A percentile compares a stretch with the other conserved stretches of the same genome.
Conservation (phyloP, 2,797 vertebrate species). For the Ptychadena robeensis region DNA sequence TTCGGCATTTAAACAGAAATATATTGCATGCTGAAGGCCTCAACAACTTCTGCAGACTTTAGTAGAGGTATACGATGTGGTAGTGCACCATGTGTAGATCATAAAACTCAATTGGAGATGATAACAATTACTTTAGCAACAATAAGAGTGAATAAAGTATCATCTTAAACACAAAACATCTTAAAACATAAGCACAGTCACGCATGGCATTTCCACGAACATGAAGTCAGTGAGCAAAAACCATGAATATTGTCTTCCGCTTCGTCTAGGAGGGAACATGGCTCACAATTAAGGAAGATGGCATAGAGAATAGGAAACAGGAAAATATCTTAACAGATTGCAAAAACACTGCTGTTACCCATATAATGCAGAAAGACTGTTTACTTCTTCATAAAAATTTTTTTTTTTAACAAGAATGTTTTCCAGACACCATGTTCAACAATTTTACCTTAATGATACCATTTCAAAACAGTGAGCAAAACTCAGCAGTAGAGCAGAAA, state of each 20-base stretch:
- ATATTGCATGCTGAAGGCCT: no score
- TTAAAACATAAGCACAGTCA: not conserved
- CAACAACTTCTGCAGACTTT: not conserved
- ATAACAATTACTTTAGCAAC: no score
- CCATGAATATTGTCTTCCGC: not conserved
- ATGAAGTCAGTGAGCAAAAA: not conserved
- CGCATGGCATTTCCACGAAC: not conserved
- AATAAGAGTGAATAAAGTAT: no score
- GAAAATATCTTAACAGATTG: not conserved
- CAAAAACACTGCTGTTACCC: not conserved
- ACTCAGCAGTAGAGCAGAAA: not conserved
- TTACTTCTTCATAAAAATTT: not conserved
- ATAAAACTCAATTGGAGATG: no score
- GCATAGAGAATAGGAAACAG: not conserved
- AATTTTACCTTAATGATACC: not conserved
- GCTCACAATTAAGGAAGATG: not conserved
- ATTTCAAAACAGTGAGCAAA: not conserved
- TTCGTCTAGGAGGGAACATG: not conserved
- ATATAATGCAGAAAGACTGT: not conserved
- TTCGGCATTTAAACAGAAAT: no score
- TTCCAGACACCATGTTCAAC: slow-evolving; percentile 2
- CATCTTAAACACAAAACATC: not conserved
- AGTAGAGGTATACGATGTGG: not conserved
- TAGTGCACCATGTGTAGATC: not conserved
- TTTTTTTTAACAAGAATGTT: slow-evolving; percentile 14